Conservation (phyloP, 2,888 invertebrate species). For the Incurvaria masculella region DNA sequence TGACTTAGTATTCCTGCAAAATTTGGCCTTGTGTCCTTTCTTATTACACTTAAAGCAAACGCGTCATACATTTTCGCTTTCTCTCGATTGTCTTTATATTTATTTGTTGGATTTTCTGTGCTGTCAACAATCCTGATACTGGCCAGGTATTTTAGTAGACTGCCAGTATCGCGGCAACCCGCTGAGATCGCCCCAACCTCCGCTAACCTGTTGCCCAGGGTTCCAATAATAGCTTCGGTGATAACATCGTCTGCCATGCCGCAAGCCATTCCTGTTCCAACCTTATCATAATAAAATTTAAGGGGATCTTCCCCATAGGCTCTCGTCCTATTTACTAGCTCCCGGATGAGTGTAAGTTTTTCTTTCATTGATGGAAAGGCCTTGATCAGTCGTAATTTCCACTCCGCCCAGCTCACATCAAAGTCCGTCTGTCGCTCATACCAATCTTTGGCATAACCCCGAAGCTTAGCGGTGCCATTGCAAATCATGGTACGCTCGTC, state of each 20-base stretch:
- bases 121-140: too few relatives aligned
- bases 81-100: too few relatives aligned
- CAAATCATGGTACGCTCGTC: too few relatives aligned
- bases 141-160: too few relatives aligned
- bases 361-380: slow-evolving; percentile 11
- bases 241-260: slow-evolving; percentile 6
- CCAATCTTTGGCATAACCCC: slow-evolving; percentile 16
- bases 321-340: slow-evolving; percentile 10
- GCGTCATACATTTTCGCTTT: too few relatives aligned
- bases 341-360: slow-evolving; percentile 11
- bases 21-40: too few relatives aligned
- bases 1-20: too few relatives aligned
- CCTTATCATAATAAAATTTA: slow-evolving; percentile 12
- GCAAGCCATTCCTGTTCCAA: slow-evolving; percentile 13
- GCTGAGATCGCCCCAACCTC: too few relatives aligned
- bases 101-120: too few relatives aligned
- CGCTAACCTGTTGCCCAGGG: too few relatives aligned
- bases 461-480: slow-evolving; percentile 15
- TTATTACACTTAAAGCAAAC: too few relatives aligned
- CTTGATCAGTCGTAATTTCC: slow-evolving; percentile 9
- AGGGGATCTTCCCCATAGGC: slow-evolving; percentile 9
- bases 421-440: slow-evolving; percentile 12
- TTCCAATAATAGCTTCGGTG: slow-evolving; percentile 12
- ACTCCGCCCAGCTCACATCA: slow-evolving; percentile 12
- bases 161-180: too few relatives aligned